These are phyloP conservation scores for Proteles cristata DNA, from an alignment of 2,113 vertebrate species.

Conservation along the genomic window DNA sequence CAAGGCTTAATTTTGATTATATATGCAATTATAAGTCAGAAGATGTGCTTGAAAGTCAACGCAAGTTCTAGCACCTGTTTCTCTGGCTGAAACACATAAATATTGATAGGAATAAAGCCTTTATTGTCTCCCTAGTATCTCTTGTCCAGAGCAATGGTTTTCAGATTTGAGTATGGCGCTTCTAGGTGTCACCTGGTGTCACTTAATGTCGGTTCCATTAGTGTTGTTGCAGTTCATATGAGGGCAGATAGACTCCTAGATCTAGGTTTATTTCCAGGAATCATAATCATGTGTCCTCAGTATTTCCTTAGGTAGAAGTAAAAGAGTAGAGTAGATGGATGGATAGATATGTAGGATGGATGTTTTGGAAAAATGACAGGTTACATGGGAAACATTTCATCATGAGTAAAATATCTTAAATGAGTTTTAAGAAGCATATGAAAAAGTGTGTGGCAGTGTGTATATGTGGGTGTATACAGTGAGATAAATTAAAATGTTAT, in stretches of 20 bases:
- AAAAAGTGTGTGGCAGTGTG: background rate
- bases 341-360: background rate
- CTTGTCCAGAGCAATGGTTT: background rate
- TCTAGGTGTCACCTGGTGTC: background rate
- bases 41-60: slow-evolving; percentile 12
- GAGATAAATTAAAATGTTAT: background rate
- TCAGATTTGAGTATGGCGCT: background rate
- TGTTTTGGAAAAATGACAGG: background rate
- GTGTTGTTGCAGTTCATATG: background rate
- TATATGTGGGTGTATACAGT: background rate
- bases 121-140: background rate
- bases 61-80: background rate
- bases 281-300: background rate
- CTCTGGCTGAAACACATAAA: background rate
- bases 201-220: background rate
- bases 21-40: background rate
- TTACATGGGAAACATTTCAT: background rate
- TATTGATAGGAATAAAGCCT: background rate
- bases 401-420: background rate
- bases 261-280: background rate
- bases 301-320: background rate
- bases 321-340: background rate
- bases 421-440: background rate
- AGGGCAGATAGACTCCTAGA: background rate
- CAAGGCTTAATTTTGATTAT: slow-evolving; percentile 26